These are phyloP conservation scores for Cancer borealis DNA, from an alignment of 2,888 invertebrate genomes.

Conservation along the genomic window DNA sequence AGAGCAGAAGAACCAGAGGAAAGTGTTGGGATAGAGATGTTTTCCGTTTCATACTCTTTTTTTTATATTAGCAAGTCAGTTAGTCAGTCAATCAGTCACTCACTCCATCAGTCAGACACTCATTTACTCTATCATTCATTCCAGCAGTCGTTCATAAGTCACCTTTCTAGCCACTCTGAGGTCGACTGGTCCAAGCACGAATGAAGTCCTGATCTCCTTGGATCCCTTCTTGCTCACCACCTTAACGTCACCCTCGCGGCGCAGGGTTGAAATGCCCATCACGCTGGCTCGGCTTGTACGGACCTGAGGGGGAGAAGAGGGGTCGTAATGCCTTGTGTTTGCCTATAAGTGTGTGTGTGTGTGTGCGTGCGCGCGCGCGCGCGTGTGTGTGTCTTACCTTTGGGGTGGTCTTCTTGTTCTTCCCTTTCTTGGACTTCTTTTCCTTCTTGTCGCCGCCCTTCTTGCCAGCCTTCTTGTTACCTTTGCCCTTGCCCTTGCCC, in stretches of 20 bases:
- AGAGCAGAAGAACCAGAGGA: too few relatives aligned
- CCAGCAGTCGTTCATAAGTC: background rate
- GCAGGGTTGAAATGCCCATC: slow-evolving; percentile 56
- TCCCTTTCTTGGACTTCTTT: background rate
- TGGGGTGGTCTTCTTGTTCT: background rate
- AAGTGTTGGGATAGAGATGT: background rate
- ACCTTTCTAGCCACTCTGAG: slow-evolving; percentile 65
- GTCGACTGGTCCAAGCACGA: slow-evolving; percentile 60
- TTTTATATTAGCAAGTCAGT: too few relatives aligned
- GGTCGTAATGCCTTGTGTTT: background rate
- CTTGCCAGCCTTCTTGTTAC: background rate
- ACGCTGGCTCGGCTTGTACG: slow-evolving; percentile 62
- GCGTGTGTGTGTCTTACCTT: background rate
- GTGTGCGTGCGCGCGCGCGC: too few relatives aligned
- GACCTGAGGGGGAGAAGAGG: background rate
- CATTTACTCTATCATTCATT: background rate
- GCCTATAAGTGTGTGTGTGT: background rate
- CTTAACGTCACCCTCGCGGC: slow-evolving; percentile 46
- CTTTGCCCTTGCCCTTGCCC: slow-evolving; percentile 15
- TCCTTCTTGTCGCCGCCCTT: slow-evolving; percentile 10
- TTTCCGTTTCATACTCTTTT: too few relatives aligned
- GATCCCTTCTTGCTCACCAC: slow-evolving; percentile 54
- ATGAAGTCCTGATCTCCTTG: slow-evolving; percentile 55
- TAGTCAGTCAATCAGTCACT: background rate
- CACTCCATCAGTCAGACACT: background rate